Evolutionary conservation across 2,888 invertebrate species (phyloP).

Genomic region (Thera obeliscata): DNA sequence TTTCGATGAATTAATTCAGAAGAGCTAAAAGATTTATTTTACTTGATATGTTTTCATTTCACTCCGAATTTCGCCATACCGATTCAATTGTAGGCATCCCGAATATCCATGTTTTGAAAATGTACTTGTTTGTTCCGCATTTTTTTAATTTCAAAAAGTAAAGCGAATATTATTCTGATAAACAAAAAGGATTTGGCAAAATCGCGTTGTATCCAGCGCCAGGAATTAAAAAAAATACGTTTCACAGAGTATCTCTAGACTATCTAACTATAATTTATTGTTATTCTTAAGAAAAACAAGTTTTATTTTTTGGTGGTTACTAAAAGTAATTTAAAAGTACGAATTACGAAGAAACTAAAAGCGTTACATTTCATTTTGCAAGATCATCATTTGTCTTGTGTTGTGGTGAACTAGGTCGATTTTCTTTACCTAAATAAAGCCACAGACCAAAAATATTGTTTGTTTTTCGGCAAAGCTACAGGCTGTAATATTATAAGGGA

Average conservation of each 20-base stretch:
- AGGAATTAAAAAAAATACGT: too few relatives aligned
- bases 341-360: too few relatives aligned
- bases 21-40: background rate
- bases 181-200: background rate
- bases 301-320: too few relatives aligned
- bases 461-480: constrained; percentile 10
- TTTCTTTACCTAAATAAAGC: background rate
- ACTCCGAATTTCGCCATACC: background rate
- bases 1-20: background rate
- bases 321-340: too few relatives aligned
- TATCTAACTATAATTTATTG: too few relatives aligned
- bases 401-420: too few relatives aligned
- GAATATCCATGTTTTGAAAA: background rate
- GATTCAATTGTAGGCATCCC: background rate
- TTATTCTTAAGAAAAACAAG: too few relatives aligned
- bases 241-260: too few relatives aligned
- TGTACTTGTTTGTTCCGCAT: background rate
- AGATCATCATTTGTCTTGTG: too few relatives aligned
- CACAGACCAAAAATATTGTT: constrained; percentile 9
- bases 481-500: constrained; percentile 42
- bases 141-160: background rate
- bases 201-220: too few relatives aligned
- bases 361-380: too few relatives aligned
- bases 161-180: background rate
- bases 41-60: constrained; percentile 2